Conservation (phyloP, 2,113 vertebrate species). For the Engystomops pustulosus region DNA sequence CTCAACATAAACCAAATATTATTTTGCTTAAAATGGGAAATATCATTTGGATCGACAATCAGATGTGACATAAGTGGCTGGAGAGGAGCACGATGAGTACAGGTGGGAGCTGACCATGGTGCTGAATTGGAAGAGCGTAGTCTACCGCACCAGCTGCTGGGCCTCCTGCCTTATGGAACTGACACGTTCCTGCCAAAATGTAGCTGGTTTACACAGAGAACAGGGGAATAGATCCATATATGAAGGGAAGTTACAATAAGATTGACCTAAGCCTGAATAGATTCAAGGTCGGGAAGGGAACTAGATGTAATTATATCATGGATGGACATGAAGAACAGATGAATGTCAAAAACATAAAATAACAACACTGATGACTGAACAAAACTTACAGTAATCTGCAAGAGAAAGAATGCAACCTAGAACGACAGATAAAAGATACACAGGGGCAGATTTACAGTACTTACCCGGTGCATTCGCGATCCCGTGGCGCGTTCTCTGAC, state of each 20-base stretch:
- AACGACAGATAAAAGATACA: no score
- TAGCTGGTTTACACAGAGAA: not conserved
- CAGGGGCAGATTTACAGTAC: no score
- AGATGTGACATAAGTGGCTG: not conserved
- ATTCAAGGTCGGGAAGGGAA: not conserved
- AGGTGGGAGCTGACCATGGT: constrained; percentile 1
- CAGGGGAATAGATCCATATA: not conserved
- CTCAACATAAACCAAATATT: no score
- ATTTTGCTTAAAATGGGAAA: not conserved
- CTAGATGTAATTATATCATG: no score
- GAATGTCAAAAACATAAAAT: not conserved
- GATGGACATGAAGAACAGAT: not conserved
- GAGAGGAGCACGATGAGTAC: not conserved
- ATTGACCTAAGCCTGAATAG: not conserved
- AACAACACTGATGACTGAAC: no score
- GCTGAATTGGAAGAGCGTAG: not conserved
- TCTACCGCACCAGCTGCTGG: not conserved
- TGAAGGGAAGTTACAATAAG: not conserved
- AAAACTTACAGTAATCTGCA: no score
- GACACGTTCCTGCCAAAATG: not conserved
- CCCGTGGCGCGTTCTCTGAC: no score
- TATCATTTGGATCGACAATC: not conserved
- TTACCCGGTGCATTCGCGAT: no score
- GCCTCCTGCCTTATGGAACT: not conserved
- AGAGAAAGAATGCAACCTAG: no score